A percentile compares a stretch with the other conserved stretches of the same genome.
These are phyloP conservation scores for Acanthopleura granulata DNA, from an alignment of 2,888 invertebrate species.

Conservation along the genomic window DNA sequence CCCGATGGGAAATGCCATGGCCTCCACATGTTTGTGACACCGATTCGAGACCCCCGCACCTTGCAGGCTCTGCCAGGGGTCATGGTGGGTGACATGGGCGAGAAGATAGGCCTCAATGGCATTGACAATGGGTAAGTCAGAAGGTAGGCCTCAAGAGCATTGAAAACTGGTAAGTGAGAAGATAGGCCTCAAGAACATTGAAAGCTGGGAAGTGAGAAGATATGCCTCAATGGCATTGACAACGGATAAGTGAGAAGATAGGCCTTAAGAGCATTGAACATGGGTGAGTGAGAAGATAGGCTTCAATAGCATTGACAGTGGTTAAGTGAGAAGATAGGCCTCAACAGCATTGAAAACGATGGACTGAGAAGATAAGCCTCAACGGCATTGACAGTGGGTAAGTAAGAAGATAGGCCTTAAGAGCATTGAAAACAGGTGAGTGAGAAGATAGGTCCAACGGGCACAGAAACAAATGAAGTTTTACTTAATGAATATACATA, in stretches of 20 bases:
- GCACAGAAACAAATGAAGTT: no score
- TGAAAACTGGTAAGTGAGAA: conserved; percentile 75
- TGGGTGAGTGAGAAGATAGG: conserved; percentile 89
- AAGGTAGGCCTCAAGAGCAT: conserved; percentile 31
- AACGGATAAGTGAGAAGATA: conserved; percentile 77
- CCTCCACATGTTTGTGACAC: conserved; percentile 89
- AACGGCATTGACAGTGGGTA: neutral
- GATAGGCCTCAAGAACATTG: conserved; percentile 89
- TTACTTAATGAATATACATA: no score
- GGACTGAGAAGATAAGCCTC: neutral
- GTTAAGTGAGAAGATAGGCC: neutral
- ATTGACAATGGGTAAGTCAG: conserved; percentile 87
- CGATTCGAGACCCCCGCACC: conserved; percentile 73
- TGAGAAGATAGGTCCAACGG: neutral
- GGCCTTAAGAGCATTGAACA: conserved; percentile 94
- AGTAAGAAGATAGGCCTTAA: neutral
- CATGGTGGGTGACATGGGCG: conserved; percentile 91
- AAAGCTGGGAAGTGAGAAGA: conserved; percentile 80
- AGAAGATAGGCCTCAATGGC: conserved; percentile 91
- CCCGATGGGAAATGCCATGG: conserved; percentile 86
- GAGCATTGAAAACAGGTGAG: neutral
- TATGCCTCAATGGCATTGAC: neutral
- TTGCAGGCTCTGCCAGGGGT: conserved; percentile 77
- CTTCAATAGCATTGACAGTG: conserved; percentile 84
- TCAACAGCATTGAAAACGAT: neutral